Evolutionary conservation across 2,888 invertebrate species (phyloP).

Genomic region (Rotaria sp.): DNA sequence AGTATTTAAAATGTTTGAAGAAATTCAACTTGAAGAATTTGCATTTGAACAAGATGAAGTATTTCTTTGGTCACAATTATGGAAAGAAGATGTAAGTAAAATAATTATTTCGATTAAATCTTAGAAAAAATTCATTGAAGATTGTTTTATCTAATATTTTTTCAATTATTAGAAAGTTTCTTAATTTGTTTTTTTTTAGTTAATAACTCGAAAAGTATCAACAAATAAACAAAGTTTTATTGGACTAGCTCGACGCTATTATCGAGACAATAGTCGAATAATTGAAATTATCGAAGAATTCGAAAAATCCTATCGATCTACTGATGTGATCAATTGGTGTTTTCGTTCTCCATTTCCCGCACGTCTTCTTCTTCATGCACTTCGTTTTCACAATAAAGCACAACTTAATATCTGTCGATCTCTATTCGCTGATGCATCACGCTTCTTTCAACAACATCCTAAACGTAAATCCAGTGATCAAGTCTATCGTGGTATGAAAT

Average conservation of each 20-base stretch:
- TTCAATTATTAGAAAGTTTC: too few relatives aligned
- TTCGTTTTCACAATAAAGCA: neutral
- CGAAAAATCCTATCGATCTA: neutral
- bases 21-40: neutral
- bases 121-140: too few relatives aligned
- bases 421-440: neutral
- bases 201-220: neutral
- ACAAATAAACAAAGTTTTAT: neutral
- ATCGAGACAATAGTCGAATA: neutral
- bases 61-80: neutral
- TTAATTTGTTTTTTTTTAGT: neutral
- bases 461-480: neutral
- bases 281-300: neutral
- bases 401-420: neutral
- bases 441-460: neutral
- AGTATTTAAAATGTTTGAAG: neutral
- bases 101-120: too few relatives aligned
- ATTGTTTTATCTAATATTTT: too few relatives aligned
- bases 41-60: neutral
- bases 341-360: neutral
- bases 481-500: neutral
- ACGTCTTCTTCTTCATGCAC: neutral
- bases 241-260: neutral
- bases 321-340: neutral
- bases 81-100: neutral